These are phyloP conservation scores for Neodiprion lecontei DNA, from an alignment of 1,140 invertebrate genomes.

Conservation along the genomic window DNA sequence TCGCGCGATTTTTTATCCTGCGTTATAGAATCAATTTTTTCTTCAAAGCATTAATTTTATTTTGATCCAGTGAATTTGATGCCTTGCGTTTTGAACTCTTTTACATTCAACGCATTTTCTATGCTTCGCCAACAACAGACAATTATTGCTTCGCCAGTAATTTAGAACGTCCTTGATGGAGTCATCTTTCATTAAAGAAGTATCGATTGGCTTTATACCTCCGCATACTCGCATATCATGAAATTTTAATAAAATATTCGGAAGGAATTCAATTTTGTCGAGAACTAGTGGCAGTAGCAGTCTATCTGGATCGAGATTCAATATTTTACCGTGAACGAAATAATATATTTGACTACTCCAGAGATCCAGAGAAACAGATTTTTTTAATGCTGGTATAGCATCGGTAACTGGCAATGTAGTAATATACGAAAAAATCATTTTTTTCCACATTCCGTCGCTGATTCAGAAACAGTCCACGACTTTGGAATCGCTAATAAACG, in stretches of 20 bases:
- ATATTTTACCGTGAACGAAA: not conserved
- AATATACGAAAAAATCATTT: too few relatives aligned
- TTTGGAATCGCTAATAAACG: too few relatives aligned
- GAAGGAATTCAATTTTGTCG: constrained; percentile 4
- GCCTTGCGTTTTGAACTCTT: not conserved
- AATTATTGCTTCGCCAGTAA: constrained; percentile 14
- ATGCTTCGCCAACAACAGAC: not conserved
- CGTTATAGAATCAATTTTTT: not conserved
- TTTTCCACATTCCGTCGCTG: too few relatives aligned
- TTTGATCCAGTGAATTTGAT: not conserved
- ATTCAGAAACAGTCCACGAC: too few relatives aligned
- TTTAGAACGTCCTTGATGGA: not conserved
- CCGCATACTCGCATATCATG: constrained; percentile 7
- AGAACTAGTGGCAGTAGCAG: not conserved
- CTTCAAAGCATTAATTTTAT: not conserved
- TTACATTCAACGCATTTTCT: not conserved
- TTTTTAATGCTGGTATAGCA: too few relatives aligned
- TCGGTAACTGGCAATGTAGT: too few relatives aligned
- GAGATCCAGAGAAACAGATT: not conserved
- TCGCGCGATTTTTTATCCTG: not conserved
- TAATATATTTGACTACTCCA: constrained; percentile 4
- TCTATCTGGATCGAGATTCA: not conserved
- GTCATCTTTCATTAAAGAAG: not conserved
- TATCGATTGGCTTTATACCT: constrained; percentile 7
- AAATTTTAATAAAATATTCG: constrained; percentile 9